Percentiles rank a stretch among this genome's conserved stretches.
Conservation (phyloP, 2,888 invertebrate genomes). For the Agonopterix alstromeriana region DNA sequence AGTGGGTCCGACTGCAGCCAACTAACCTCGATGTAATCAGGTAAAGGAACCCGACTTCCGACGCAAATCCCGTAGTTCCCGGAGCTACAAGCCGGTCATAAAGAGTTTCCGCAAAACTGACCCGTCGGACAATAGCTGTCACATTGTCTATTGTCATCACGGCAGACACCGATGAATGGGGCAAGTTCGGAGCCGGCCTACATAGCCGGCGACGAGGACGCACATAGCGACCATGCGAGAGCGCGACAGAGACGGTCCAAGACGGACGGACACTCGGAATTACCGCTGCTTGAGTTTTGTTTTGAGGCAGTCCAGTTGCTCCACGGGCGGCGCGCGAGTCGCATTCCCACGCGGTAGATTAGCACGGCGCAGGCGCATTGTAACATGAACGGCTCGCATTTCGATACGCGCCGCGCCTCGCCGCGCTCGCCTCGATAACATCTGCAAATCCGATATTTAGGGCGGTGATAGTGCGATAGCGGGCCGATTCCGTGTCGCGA, state of each 20-base stretch:
- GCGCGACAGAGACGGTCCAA: conserved; percentile 24
- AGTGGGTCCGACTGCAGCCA: not conserved
- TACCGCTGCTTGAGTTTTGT: conserved; percentile 65
- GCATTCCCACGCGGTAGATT: conserved; percentile 14
- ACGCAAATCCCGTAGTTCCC: conserved; percentile 34
- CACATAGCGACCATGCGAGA: conserved; percentile 18
- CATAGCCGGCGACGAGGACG: conserved; percentile 34
- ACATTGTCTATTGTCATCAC: conserved; percentile 58
- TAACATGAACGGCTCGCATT: conserved; percentile 57
- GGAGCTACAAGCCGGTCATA: conserved; percentile 43
- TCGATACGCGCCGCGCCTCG: conserved; percentile 53
- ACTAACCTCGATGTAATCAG: conserved; percentile 10
- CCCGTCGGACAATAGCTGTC: conserved; percentile 49
- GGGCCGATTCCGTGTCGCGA: conserved; percentile 45
- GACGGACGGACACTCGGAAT: conserved; percentile 47
- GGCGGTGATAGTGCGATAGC: conserved; percentile 58
- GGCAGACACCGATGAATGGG: conserved; percentile 47
- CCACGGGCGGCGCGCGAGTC: conserved; percentile 56
- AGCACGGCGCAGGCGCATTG: conserved; percentile 16
- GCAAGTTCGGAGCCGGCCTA: conserved; percentile 54
- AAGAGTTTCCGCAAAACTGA: conserved; percentile 37
- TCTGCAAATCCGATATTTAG: conserved; percentile 67
- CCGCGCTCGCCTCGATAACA: conserved; percentile 55
- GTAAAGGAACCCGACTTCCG: conserved; percentile 28
- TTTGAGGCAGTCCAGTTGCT: conserved; percentile 54